These are phyloP conservation scores for Aphrocallistes beatrix DNA, from an alignment of 37 sponge, comb jelly and placozoan genomes.

Conservation along the genomic window DNA sequence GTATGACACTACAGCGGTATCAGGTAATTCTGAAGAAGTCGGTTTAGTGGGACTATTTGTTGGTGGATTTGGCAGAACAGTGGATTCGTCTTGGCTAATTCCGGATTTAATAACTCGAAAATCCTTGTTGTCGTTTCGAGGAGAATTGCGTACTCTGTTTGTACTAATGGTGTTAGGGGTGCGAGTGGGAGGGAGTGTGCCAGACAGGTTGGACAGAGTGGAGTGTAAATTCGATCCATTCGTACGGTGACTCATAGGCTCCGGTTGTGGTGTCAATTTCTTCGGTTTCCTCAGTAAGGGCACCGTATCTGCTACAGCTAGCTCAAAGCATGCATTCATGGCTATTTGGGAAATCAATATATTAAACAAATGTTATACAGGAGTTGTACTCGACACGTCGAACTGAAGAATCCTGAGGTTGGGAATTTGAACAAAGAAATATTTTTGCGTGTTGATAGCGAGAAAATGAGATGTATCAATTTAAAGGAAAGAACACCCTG, in stretches of 20 bases:
- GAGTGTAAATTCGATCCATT: not conserved
- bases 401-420: no score
- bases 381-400: no score
- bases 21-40: not conserved
- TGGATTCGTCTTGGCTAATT: not conserved
- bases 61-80: not conserved
- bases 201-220: not conserved
- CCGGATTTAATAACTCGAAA: not conserved
- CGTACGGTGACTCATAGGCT: not conserved
- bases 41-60: not conserved
- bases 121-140: not conserved
- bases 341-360: no score
- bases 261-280: not conserved
- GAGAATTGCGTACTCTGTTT: not conserved
- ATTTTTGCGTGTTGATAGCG: no score
- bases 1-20: not conserved
- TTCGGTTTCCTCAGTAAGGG: slow-evolving; percentile 7
- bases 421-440: no score
- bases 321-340: no score
- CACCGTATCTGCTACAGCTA: not conserved
- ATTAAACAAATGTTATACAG: no score
- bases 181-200: not conserved
- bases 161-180: not conserved
- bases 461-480: no score
- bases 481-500: no score